Base-by-base conservation (phyloP, 2,797 vertebrate genomes). In the Triplophysa yarkandensis region DNA sequence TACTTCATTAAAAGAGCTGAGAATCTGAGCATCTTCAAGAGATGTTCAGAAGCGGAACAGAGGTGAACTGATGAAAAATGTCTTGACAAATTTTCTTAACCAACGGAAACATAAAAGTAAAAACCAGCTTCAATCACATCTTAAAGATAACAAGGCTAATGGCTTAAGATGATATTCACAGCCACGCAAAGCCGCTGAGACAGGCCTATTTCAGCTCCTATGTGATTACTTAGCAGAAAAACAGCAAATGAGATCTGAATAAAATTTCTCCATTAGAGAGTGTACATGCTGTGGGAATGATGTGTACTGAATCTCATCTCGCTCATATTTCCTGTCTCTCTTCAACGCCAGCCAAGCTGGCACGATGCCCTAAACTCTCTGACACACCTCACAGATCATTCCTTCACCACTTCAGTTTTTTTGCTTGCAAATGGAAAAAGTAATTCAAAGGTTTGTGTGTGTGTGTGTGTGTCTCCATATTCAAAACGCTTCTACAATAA, bases 171-270 rank as follows among this genome's bases (percentile, higher is more conserved):
- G 52, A 72, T 72, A 80, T 77, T 68, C 75, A 63, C 25, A 30
- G 63, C 62, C 75, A 75, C 44, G 13, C 63, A 9, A 3, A 58
- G 34, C 17, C 10, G n/a, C 41, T 48, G 30, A n/a, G 66, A 50
- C 68, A 19, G 1, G 23, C 57, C 72, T 71, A 66, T 74, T 77
- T 65, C 50, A 41, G 36, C 23, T 14, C 9, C 65, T 23, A 60
- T 50, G 65, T 60, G 67, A 78, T 70, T 73, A 74, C 77, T 79
- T 77, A 60, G 32, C 16, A 34, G 10, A 13, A 74, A 61, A 62
- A 62, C 34, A 78, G 64, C 2, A 61, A 55, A 63, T 68, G 36
- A 67, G 71, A 62, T 70, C 36, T 69, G 80, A 84, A 64, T 3
- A 74, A 44, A 74, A 77, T 63, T 34, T 46, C 17, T 74, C 44